Conservation (phyloP, 2,797 vertebrate species). For the Tenualosa thibaudeaui region DNA sequence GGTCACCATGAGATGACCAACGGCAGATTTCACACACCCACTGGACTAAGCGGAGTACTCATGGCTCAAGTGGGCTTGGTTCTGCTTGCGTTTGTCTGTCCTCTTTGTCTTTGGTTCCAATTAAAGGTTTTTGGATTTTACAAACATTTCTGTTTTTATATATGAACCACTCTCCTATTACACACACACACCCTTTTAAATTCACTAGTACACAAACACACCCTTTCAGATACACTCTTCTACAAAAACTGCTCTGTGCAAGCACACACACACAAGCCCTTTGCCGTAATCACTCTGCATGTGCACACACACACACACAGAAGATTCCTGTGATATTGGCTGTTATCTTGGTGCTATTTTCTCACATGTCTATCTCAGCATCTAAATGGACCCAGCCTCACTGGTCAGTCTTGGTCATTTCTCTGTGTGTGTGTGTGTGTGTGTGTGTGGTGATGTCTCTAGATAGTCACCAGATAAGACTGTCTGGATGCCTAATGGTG, state of each 20-base stretch:
- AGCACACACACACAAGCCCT: not conserved
- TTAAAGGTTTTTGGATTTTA: constrained; percentile 73
- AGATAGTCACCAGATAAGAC: not conserved
- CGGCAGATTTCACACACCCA: too few species aligned
- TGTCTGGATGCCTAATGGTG: not conserved
- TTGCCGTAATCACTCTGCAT: not conserved
- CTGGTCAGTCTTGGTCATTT: not conserved
- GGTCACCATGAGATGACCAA: too few species aligned
- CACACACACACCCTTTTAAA: not conserved
- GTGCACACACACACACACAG: not conserved
- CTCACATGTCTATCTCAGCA: not conserved
- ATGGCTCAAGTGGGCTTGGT: too few species aligned
- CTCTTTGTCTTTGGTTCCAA: constrained; percentile 68
- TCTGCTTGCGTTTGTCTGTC: constrained; percentile 62
- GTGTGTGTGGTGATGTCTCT: not conserved
- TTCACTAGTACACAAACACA: not conserved
- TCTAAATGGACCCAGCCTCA: not conserved
- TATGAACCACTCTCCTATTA: not conserved
- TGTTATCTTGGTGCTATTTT: not conserved
- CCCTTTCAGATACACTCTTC: not conserved
- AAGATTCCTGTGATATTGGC: too few species aligned
- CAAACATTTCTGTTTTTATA: not conserved
- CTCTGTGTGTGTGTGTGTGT: constrained; percentile 2
- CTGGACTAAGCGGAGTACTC: too few species aligned
- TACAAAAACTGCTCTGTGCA: too few species aligned